A percentile compares a stretch with the other conserved stretches of the same genome.
Evolutionary conservation across 2,888 invertebrate species (phyloP).

Genomic region (Rhopalosiphum nymphaeae): DNA sequence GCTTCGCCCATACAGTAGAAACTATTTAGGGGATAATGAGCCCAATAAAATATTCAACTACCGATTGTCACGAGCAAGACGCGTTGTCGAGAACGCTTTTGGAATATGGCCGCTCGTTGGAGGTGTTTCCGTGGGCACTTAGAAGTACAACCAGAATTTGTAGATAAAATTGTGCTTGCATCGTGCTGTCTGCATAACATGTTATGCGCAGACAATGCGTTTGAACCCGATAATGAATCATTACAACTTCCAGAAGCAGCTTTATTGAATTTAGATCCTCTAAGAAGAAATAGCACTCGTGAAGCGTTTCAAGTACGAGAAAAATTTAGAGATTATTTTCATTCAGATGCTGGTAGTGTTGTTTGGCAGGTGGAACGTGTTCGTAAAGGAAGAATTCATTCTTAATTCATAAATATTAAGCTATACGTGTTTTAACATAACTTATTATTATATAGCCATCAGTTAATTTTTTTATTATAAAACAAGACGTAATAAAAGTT

Average conservation of each 20-base stretch:
- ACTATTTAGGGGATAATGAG: slow-evolving; percentile 29
- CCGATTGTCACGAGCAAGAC: background rate
- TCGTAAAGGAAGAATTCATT: slow-evolving; percentile 6
- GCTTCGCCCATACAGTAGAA: background rate
- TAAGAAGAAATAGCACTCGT: slow-evolving; percentile 23
- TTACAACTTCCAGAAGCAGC: slow-evolving; percentile 1
- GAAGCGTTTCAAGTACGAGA: background rate
- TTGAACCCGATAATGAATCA: slow-evolving; percentile 8
- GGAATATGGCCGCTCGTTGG: slow-evolving; percentile 5
- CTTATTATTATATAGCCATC: no score
- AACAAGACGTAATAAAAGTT: no score
- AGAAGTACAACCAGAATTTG: slow-evolving; percentile 42
- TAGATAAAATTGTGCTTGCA: slow-evolving; percentile 20
- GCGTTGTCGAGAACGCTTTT: slow-evolving; percentile 27
- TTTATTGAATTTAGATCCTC: slow-evolving; percentile 30
- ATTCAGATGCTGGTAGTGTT: background rate
- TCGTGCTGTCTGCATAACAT: slow-evolving; percentile 36
- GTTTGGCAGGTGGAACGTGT: background rate
- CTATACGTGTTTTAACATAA: no score
- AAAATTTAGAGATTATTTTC: background rate
- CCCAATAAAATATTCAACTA: slow-evolving; percentile 36
- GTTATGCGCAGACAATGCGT: slow-evolving; percentile 4
- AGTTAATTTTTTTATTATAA: no score
- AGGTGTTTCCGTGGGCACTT: slow-evolving; percentile 21
- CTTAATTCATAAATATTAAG: slow-evolving; percentile 7